A percentile compares a stretch with the other conserved stretches of the same genome.
These are phyloP conservation scores for Hyles lineata DNA, from an alignment of 2,888 invertebrate genomes.

Conservation along the genomic window DNA sequence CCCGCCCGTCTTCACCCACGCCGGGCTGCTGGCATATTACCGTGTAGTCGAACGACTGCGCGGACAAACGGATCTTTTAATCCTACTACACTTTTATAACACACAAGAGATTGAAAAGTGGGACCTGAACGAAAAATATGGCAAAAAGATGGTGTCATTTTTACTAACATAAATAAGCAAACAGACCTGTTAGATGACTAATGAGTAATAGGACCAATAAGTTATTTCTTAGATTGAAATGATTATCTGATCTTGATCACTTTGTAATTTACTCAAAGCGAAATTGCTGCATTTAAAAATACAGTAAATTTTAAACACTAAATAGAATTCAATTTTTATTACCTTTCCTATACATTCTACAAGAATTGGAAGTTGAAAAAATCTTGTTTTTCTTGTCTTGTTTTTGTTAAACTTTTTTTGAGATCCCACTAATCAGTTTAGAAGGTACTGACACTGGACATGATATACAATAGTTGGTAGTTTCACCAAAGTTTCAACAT, in stretches of 20 bases:
- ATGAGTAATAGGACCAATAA: no score
- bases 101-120: not conserved
- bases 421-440: not conserved
- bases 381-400: not conserved
- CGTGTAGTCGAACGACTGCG: conserved; percentile 96
- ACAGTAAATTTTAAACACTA: no score
- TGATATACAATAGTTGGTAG: not conserved
- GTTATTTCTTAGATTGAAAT: no score
- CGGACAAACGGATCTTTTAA: conserved; percentile 39
- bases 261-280: no score
- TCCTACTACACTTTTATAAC: conserved; percentile 30
- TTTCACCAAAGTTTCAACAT: conserved; percentile 4
- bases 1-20: conserved; percentile 84
- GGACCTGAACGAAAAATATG: not conserved
- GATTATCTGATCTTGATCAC: no score
- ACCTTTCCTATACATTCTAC: no score
- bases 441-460: not conserved
- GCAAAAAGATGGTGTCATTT: no score
- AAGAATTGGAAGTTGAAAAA: not conserved
- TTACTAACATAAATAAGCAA: no score
- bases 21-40: conserved; percentile 91
- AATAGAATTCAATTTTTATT: no score
- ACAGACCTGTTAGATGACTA: no score
- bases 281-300: no score
- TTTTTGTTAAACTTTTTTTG: not conserved